Evolutionary conservation across 1,140 invertebrate species (phyloP).

Genomic region (Drosophila nebulosa): DNA sequence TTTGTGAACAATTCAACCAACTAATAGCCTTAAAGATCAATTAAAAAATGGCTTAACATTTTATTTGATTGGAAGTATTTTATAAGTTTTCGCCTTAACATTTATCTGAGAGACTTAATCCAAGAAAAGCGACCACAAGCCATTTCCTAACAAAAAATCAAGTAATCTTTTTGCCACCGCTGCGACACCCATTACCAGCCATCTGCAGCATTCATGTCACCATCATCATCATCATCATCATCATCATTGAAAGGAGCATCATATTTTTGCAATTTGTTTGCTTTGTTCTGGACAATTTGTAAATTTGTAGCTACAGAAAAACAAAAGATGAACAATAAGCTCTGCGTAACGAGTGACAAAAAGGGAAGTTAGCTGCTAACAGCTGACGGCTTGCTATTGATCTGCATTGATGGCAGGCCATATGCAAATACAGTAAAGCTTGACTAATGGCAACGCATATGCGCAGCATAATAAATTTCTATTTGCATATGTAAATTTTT

Average conservation of each 20-base stretch:
- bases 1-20: too few relatives aligned
- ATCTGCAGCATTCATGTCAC: neutral
- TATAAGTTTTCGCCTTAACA: too few relatives aligned
- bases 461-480: too few relatives aligned
- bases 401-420: constrained; percentile 62
- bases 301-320: constrained; percentile 52
- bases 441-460: neutral
- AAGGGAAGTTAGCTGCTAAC: constrained; percentile 27
- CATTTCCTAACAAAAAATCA: neutral
- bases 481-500: too few relatives aligned
- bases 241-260: constrained; percentile 38
- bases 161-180: neutral
- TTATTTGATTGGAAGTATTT: too few relatives aligned
- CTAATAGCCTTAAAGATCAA: too few relatives aligned
- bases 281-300: constrained; percentile 59
- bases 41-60: too few relatives aligned
- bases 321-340: constrained; percentile 49
- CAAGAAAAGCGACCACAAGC: neutral
- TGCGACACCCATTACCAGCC: neutral
- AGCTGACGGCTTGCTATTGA: constrained; percentile 57
- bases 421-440: constrained; percentile 26
- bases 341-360: constrained; percentile 23
- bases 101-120: neutral
- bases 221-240: constrained; percentile 45
- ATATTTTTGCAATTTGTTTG: constrained; percentile 68